These are phyloP conservation scores for Parelbella ahira DNA, from an alignment of 2,888 invertebrate genomes.

Conservation along the genomic window DNA sequence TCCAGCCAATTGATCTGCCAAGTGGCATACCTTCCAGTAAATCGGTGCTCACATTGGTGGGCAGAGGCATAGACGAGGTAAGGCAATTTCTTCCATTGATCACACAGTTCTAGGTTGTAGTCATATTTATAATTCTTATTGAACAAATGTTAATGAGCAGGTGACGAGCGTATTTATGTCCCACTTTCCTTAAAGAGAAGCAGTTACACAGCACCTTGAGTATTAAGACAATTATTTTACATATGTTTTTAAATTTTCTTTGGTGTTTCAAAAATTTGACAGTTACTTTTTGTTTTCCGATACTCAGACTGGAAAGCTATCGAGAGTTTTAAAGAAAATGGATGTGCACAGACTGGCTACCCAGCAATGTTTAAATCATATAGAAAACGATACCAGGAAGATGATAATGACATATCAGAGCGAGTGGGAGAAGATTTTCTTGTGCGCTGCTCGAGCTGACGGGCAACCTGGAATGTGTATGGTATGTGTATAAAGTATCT, in stretches of 20 bases:
- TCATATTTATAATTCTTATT: too few relatives aligned
- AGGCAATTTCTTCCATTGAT: too few relatives aligned
- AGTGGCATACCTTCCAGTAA: background rate
- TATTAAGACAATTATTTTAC: too few relatives aligned
- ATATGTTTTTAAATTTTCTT: too few relatives aligned
- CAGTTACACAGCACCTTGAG: too few relatives aligned
- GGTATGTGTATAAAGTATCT: too few relatives aligned
- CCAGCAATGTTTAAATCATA: constrained; percentile 23
- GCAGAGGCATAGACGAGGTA: constrained; percentile 31
- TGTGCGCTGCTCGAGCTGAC: constrained; percentile 19
- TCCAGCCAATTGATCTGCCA: constrained; percentile 29
- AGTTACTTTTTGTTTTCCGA: too few relatives aligned
- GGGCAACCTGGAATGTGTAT: constrained; percentile 20
- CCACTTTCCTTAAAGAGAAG: too few relatives aligned
- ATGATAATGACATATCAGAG: background rate
- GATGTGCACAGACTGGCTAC: constrained; percentile 24
- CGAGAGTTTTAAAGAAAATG: constrained; percentile 24
- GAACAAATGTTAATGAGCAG: too few relatives aligned
- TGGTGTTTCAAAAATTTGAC: too few relatives aligned
- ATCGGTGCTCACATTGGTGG: constrained; percentile 22
- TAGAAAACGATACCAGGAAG: constrained; percentile 8
- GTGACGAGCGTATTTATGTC: too few relatives aligned
- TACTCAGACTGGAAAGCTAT: constrained; percentile 18
- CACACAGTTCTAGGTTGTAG: too few relatives aligned
- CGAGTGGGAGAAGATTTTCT: background rate